A percentile compares a stretch with the other conserved stretches of the same genome.
These are phyloP conservation scores for Hydractinia echinata DNA, from an alignment of 30 jellyfish, hydroid and myxozoan genomes.

Conservation along the genomic window DNA sequence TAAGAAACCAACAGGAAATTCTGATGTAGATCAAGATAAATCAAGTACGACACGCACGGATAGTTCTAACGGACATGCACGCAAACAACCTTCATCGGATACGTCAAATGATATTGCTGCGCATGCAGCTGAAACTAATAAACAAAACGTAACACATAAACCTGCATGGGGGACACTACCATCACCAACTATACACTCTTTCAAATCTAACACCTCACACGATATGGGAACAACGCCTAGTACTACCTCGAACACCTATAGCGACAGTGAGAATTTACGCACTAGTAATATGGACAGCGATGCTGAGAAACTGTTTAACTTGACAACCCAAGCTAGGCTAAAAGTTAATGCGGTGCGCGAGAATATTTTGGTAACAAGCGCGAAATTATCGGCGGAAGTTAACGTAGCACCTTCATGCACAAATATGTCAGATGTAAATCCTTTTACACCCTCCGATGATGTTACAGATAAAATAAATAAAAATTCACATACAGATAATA, in stretches of 20 bases:
- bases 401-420: not conserved
- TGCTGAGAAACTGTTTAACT: not conserved
- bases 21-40: no score
- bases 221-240: no score
- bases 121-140: not conserved
- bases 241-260: no score
- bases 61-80: no score
- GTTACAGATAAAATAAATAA: not conserved
- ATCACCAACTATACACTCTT: not conserved
- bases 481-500: not conserved
- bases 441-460: not conserved
- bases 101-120: no score
- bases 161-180: not conserved
- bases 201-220: not conserved
- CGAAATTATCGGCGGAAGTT: not conserved
- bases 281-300: no score
- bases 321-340: constrained; percentile 13
- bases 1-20: no score
- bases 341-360: constrained; percentile 24
- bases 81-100: no score
- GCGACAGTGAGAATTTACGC: no score
- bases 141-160: not conserved
- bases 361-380: constrained; percentile 17
- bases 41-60: no score
- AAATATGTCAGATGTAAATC: not conserved